Percentiles rank a stretch among this genome's conserved stretches.
These are phyloP conservation scores for Agonopterix arenella DNA, from an alignment of 2,888 invertebrate species.

Conservation along the genomic window DNA sequence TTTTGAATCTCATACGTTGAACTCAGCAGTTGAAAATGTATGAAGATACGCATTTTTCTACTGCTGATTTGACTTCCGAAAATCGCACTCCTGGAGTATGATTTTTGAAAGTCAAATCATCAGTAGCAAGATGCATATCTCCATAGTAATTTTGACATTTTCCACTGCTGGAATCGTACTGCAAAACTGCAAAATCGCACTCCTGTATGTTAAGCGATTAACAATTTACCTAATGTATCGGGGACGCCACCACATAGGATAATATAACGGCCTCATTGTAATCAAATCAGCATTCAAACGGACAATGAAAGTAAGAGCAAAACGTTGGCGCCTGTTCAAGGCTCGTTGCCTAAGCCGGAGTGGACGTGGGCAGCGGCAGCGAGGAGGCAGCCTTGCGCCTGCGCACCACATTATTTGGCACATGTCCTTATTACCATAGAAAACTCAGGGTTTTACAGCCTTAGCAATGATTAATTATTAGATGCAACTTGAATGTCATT, in stretches of 20 bases:
- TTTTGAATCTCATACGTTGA: too few relatives aligned
- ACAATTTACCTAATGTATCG: slow-evolving; percentile 4
- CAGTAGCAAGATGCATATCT: too few relatives aligned
- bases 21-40: too few relatives aligned
- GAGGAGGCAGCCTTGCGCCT: slow-evolving; percentile 24
- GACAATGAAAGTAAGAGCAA: slow-evolving; percentile 63
- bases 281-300: slow-evolving; percentile 46
- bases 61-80: too few relatives aligned
- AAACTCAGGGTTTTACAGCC: background rate
- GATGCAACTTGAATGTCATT: background rate
- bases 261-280: slow-evolving; percentile 40
- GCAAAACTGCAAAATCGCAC: too few relatives aligned
- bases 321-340: slow-evolving; percentile 59
- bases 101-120: too few relatives aligned
- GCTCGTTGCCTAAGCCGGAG: slow-evolving; percentile 49
- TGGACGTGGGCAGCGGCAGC: slow-evolving; percentile 54
- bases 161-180: too few relatives aligned
- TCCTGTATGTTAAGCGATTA: slow-evolving; percentile 5
- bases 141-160: too few relatives aligned
- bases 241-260: slow-evolving; percentile 7
- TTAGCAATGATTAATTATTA: background rate
- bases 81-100: too few relatives aligned
- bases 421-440: slow-evolving; percentile 1
- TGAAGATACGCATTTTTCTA: too few relatives aligned
- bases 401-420: slow-evolving; percentile 2